These are phyloP conservation scores for Cyaniris semiargus DNA, from an alignment of 2,888 invertebrate genomes.

Conservation along the genomic window DNA sequence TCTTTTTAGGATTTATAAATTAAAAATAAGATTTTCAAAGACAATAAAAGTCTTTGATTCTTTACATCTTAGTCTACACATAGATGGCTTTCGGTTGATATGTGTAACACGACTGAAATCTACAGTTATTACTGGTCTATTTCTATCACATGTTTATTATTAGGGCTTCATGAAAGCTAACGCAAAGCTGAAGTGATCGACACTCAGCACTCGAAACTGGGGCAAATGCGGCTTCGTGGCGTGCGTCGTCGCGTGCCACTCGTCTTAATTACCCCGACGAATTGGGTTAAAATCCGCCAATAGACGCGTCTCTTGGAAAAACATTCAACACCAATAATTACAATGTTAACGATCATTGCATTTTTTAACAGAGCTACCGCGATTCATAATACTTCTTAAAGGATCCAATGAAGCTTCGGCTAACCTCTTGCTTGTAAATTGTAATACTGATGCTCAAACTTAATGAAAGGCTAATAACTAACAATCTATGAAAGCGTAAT, in stretches of 20 bases:
- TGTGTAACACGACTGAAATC: neutral
- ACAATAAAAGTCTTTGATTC: neutral
- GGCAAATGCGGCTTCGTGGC: constrained; percentile 6
- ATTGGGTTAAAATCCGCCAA: constrained; percentile 13
- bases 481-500: neutral
- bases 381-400: neutral
- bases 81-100: neutral
- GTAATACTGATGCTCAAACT: neutral
- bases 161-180: neutral
- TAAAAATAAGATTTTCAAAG: neutral
- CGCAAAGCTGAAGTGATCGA: constrained; percentile 5
- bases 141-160: neutral
- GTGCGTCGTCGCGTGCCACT: constrained; percentile 14
- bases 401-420: neutral
- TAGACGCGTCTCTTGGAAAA: neutral
- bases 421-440: neutral
- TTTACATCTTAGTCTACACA: neutral
- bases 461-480: neutral
- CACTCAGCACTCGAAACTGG: constrained; percentile 8
- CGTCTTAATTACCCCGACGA: constrained; percentile 2
- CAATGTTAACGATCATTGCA: neutral
- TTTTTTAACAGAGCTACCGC: neutral
- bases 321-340: neutral
- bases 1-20: neutral
- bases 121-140: neutral